These are phyloP conservation scores for Tromatobia lineatoria DNA, from an alignment of 2,888 invertebrate genomes.

Conservation along the genomic window DNA sequence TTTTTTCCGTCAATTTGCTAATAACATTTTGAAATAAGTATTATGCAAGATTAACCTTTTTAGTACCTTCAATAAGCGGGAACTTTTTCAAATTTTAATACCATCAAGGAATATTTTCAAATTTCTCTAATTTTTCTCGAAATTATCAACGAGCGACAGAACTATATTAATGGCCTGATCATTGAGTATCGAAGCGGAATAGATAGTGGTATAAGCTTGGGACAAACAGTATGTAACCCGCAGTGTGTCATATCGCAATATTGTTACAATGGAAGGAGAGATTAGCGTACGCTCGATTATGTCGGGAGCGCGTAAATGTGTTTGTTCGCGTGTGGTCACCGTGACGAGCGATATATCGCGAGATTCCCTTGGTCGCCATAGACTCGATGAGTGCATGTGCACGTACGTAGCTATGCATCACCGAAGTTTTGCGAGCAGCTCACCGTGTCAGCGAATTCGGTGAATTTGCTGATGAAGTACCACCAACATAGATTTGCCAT, in stretches of 20 bases:
- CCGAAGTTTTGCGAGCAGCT: conserved; percentile 67
- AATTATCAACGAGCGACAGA: too few relatives aligned
- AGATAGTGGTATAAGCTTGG: not conserved
- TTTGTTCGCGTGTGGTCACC: not conserved
- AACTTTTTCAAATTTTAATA: too few relatives aligned
- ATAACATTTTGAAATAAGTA: too few relatives aligned
- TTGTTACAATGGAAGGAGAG: conserved; percentile 4
- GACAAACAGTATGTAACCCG: not conserved
- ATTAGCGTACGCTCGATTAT: not conserved
- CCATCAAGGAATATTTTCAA: too few relatives aligned
- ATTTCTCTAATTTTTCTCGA: too few relatives aligned
- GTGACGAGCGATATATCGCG: conserved; percentile 9
- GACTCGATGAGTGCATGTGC: conserved; percentile 5
- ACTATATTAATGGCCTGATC: conserved; percentile 1
- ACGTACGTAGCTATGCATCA: conserved; percentile 18
- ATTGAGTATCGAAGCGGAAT: conserved; percentile 23
- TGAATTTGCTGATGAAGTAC: conserved; percentile 95
- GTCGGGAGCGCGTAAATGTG: not conserved
- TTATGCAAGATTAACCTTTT: too few relatives aligned
- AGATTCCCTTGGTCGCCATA: not conserved
- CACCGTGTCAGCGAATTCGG: conserved; percentile 95
- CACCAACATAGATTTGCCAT: conserved; percentile 96
- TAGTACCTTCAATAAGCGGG: too few relatives aligned
- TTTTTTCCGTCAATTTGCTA: too few relatives aligned
- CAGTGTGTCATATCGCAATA: conserved; percentile 13